A percentile compares a stretch with the other conserved stretches of the same genome.
Evolutionary conservation across 2,888 invertebrate species (phyloP).

Genomic region (Sinohyriopsis cumingii): DNA sequence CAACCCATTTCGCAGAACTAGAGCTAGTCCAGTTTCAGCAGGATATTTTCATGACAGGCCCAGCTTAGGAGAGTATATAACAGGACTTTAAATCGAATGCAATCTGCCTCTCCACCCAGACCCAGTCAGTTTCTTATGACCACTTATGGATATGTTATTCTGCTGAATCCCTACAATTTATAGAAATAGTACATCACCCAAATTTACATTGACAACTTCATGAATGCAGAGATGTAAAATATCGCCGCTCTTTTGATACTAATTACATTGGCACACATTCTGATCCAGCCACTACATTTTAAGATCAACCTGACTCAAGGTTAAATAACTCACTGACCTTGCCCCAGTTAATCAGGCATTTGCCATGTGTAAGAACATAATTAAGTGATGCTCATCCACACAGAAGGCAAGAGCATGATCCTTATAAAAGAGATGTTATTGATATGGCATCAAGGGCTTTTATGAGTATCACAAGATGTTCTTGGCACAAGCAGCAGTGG

Average conservation of each 20-base stretch:
- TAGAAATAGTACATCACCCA: constrained; percentile 12
- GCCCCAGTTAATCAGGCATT: constrained; percentile 14
- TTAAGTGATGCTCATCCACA: constrained; percentile 16
- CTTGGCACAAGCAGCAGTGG: too few species aligned
- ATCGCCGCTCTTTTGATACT: constrained; percentile 13
- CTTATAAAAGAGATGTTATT: too few species aligned
- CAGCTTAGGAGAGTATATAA: too few species aligned
- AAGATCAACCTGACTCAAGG: constrained; percentile 3
- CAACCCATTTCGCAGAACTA: too few species aligned
- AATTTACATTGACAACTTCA: constrained; percentile 8
- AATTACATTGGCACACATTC: constrained; percentile 1
- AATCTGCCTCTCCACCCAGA: too few species aligned
- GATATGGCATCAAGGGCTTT: too few species aligned
- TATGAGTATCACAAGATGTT: too few species aligned
- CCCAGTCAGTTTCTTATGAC: background rate
- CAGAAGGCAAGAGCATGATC: too few species aligned
- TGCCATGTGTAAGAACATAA: constrained; percentile 18
- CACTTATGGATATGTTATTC: constrained; percentile 7
- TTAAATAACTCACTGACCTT: constrained; percentile 1
- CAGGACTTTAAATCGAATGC: too few species aligned
- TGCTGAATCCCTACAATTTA: constrained; percentile 12
- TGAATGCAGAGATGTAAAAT: constrained; percentile 16
- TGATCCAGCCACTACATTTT: background rate
- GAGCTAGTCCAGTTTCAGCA: too few species aligned
- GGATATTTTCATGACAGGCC: too few species aligned